phyloP scores from a whole-genome alignment of 2,888 invertebrate genomes.

The Plagodis dolabraria region DNA sequence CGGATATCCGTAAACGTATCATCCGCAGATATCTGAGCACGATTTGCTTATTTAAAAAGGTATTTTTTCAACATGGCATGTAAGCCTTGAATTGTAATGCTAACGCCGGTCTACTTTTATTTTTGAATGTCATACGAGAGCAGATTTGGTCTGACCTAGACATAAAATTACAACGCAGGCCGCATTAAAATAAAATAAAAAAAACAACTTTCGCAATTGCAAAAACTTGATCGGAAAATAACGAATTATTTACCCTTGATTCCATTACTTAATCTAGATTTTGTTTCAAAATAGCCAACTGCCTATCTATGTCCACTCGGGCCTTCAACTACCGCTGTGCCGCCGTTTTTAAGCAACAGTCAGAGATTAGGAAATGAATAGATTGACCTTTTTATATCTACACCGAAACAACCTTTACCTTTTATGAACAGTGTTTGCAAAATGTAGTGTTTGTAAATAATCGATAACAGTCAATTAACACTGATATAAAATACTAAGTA shows the following conservation, averaged over 20 bases:
- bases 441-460: neutral
- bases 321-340: neutral
- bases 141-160: conserved; percentile 34
- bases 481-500: neutral
- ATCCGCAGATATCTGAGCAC: no score
- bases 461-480: conserved; percentile 11
- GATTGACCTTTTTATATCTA: conserved; percentile 10
- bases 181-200: conserved; percentile 25
- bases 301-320: neutral
- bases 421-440: conserved; percentile 13
- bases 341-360: neutral
- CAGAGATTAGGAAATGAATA: conserved; percentile 17
- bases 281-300: conserved; percentile 20
- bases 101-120: neutral
- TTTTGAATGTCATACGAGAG: conserved; percentile 24
- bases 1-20: no score
- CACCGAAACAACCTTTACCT: conserved; percentile 7
- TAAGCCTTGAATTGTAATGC: neutral
- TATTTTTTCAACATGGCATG: neutral
- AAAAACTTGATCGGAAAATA: conserved; percentile 25
- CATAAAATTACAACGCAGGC: conserved; percentile 33
- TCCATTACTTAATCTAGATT: conserved; percentile 19
- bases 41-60: no score
- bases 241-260: conserved; percentile 29
- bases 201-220: conserved; percentile 35